Evolutionary conservation across 2,797 vertebrate genomes (phyloP).

Genomic region (Spea hammondii): DNA sequence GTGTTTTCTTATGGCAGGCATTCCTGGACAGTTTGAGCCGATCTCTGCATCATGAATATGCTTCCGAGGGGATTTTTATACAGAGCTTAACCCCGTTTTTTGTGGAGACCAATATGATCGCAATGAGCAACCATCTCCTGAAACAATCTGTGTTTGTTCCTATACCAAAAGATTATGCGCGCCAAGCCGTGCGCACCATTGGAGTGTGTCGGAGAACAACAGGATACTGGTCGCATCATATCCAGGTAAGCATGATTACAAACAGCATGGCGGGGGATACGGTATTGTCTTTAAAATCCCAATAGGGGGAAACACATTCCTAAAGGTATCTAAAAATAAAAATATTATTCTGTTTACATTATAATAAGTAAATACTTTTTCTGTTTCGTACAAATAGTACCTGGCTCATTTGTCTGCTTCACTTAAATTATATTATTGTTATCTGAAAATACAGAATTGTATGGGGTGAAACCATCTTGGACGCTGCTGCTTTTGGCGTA

Average conservation of each 20-base stretch:
- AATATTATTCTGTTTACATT: too few relatives aligned
- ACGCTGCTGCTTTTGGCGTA: too few relatives aligned
- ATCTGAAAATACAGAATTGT: too few relatives aligned
- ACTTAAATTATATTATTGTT: too few relatives aligned
- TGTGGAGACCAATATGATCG: constrained; percentile 59
- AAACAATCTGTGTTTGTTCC: constrained; percentile 70
- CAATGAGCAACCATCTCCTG: background rate
- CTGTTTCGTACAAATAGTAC: too few relatives aligned
- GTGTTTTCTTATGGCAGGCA: constrained; percentile 64
- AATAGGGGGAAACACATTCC: too few relatives aligned
- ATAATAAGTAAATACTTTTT: too few relatives aligned
- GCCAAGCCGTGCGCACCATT: constrained; percentile 85
- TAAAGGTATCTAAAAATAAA: too few relatives aligned
- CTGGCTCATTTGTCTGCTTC: too few relatives aligned
- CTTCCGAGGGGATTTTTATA: constrained; percentile 82
- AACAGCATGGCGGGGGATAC: too few relatives aligned
- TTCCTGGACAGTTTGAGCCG: constrained; percentile 87
- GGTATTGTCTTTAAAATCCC: too few relatives aligned
- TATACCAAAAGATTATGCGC: constrained; percentile 79
- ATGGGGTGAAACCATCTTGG: too few relatives aligned
- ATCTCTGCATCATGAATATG: constrained; percentile 83
- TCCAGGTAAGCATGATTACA: constrained; percentile 72
- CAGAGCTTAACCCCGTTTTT: constrained; percentile 83
- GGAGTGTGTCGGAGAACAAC: constrained; percentile 85
- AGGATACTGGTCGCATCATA: constrained; percentile 90